Evolutionary conservation across 2,797 vertebrate species (phyloP).

Genomic region (Sebastes paucispinis): DNA sequence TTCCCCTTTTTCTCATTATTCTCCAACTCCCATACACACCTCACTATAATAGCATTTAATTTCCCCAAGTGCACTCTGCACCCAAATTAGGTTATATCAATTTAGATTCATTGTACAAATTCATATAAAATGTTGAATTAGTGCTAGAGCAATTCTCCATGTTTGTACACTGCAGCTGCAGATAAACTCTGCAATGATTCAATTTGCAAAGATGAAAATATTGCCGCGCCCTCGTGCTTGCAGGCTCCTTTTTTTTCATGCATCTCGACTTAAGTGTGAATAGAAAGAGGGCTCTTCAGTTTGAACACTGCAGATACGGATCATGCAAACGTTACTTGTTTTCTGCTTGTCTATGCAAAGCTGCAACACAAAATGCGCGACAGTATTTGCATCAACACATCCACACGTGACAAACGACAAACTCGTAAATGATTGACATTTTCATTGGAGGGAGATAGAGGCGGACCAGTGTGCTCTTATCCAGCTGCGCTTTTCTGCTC

Average conservation of each 20-base stretch:
- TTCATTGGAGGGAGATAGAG: slow-evolving; percentile 32
- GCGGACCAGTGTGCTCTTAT: slow-evolving; percentile 10
- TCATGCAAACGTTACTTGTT: slow-evolving; percentile 12
- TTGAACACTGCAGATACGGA: slow-evolving; percentile 14
- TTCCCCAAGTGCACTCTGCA: slow-evolving; percentile 4
- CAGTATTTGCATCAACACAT: slow-evolving; percentile 13
- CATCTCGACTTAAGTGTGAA: slow-evolving; percentile 22
- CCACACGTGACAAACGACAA: not conserved
- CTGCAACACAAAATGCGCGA: not conserved
- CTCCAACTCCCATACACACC: not conserved
- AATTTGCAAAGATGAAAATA: slow-evolving; percentile 49
- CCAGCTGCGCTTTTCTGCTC: slow-evolving; percentile 46
- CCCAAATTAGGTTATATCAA: slow-evolving; percentile 25
- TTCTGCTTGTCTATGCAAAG: slow-evolving; percentile 15
- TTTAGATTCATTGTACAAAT: slow-evolving; percentile 35
- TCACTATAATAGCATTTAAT: slow-evolving; percentile 5
- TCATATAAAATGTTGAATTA: slow-evolving; percentile 40
- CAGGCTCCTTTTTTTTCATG: slow-evolving; percentile 18
- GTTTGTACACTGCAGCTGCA: slow-evolving; percentile 28
- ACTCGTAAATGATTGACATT: slow-evolving; percentile 47
- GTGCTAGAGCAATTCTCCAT: slow-evolving; percentile 12
- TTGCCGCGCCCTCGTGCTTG: slow-evolving; percentile 27
- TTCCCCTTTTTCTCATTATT: not conserved
- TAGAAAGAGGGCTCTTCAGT: not conserved
- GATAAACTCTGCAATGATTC: slow-evolving; percentile 51